phyloP scores from a whole-genome alignment of 2,113 vertebrate genomes.

The Rhinopithecus roxellana region DNA sequence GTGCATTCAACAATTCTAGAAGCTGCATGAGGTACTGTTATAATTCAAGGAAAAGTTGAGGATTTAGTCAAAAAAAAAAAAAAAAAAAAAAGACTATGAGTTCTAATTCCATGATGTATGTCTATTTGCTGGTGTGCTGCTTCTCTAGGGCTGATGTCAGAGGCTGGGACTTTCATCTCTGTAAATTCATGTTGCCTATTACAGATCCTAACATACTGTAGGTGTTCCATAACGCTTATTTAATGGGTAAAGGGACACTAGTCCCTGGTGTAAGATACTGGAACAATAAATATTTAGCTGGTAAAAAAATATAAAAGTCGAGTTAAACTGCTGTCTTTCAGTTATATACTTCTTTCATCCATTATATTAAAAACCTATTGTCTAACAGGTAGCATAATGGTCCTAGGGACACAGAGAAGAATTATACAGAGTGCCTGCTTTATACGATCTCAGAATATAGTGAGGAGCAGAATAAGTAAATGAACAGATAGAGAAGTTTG shows the following conservation, averaged over 20 bases:
- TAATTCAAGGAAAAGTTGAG: background rate
- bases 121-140: background rate
- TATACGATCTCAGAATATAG: background rate
- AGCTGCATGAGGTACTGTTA: background rate
- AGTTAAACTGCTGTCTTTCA: background rate
- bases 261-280: background rate
- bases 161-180: background rate
- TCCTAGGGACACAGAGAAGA: background rate
- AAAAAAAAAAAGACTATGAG: background rate
- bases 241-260: background rate
- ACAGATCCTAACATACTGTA: background rate
- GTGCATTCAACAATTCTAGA: background rate
- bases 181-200: background rate
- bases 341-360: background rate
- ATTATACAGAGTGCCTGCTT: too few relatives aligned
- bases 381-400: background rate
- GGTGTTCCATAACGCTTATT: background rate
- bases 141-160: background rate
- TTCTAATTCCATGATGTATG: background rate
- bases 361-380: background rate
- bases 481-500: background rate
- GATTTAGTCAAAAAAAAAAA: conserved; percentile 7
- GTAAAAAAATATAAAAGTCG: background rate
- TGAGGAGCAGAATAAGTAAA: background rate
- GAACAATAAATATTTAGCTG: background rate